These are phyloP conservation scores for Drosophila melanica DNA, from an alignment of 1,140 invertebrate species.

Conservation along the genomic window DNA sequence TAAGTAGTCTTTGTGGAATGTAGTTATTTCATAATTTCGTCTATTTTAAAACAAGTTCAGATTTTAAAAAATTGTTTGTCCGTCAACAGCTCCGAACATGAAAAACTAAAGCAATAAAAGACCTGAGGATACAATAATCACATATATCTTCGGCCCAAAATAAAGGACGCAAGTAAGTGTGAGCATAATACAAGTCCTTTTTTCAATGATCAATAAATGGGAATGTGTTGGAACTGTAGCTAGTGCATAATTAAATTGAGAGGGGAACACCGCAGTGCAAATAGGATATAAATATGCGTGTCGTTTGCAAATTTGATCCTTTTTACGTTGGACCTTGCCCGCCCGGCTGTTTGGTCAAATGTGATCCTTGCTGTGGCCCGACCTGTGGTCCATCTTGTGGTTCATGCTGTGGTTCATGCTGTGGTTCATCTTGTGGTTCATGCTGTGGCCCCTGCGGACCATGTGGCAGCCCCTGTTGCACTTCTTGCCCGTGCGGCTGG, in stretches of 20 bases:
- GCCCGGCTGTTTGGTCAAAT: background rate
- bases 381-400: constrained; percentile 11
- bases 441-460: constrained; percentile 16
- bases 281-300: constrained; percentile 20
- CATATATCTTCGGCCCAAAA: constrained; percentile 1
- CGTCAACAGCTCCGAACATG: constrained; percentile 1
- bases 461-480: constrained; percentile 23
- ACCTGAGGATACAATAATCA: constrained; percentile 6
- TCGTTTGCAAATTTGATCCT: constrained; percentile 46
- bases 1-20: background rate
- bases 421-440: constrained; percentile 6
- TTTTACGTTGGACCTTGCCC: constrained; percentile 45
- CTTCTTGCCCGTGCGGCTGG: constrained; percentile 20
- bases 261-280: background rate
- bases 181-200: background rate
- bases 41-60: background rate
- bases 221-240: constrained; percentile 4
- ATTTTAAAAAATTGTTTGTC: constrained; percentile 3
- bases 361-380: background rate
- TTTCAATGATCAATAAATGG: background rate
- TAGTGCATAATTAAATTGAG: background rate
- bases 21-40: background rate
- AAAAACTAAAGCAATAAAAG: background rate
- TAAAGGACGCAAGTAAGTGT: background rate
- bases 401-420: constrained; percentile 12